phyloP scores from a whole-genome alignment of 1,140 invertebrate genomes.

The Hylaeus anthracinus region DNA sequence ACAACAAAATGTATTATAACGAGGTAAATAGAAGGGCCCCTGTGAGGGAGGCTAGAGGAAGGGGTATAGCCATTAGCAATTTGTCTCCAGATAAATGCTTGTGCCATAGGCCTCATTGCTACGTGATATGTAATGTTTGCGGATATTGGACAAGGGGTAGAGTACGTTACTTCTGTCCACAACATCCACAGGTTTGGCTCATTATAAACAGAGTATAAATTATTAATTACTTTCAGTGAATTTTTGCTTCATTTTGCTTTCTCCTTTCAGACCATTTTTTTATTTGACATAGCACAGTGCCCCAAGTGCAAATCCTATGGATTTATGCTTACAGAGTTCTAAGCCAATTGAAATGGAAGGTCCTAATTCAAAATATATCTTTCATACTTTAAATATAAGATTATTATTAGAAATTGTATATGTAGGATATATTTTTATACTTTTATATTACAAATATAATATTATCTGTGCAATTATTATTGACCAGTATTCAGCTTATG shows the following conservation, averaged over 20 bases:
- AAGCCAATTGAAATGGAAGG: background rate
- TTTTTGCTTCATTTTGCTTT: background rate
- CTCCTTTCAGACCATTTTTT: slow-evolving; percentile 54
- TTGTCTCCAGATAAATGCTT: slow-evolving; percentile 20
- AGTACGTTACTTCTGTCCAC: slow-evolving; percentile 51
- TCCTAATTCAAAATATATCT: background rate
- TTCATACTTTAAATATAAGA: background rate
- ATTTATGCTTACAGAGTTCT: slow-evolving; percentile 53
- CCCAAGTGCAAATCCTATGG: slow-evolving; percentile 44
- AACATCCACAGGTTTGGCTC: slow-evolving; percentile 57
- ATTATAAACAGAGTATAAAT: slow-evolving; percentile 3
- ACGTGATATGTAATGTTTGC: slow-evolving; percentile 57
- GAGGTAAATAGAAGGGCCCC: background rate
- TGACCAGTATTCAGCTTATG: background rate
- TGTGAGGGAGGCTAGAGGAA: background rate
- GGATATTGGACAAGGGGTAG: slow-evolving; percentile 54
- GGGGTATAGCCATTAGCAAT: background rate
- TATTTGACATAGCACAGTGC: slow-evolving; percentile 57
- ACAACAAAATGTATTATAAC: background rate
- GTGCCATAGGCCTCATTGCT: slow-evolving; percentile 40
- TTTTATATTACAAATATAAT: background rate
- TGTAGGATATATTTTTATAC: background rate
- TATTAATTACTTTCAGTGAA: background rate
- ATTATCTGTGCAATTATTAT: background rate
- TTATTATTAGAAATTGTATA: background rate